phyloP scores from a whole-genome alignment of 2,888 invertebrate genomes.

The Polydrusus tereticollis region DNA sequence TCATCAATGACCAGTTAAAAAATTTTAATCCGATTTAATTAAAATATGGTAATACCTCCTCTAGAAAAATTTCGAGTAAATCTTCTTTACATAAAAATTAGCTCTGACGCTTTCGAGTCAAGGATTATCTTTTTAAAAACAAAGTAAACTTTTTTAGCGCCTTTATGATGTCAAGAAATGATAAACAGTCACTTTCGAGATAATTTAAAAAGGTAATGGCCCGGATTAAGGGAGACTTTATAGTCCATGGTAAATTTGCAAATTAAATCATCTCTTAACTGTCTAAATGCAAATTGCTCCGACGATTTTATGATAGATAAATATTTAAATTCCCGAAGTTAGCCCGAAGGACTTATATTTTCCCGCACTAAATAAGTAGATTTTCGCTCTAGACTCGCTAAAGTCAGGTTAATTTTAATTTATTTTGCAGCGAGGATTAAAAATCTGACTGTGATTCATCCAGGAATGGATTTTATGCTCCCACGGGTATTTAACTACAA shows the following conservation, averaged over 20 bases:
- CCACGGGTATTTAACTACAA: not conserved
- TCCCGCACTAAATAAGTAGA: constrained; percentile 29
- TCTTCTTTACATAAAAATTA: constrained; percentile 45
- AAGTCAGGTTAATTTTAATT: constrained; percentile 21
- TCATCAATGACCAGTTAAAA: not conserved
- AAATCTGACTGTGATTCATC: constrained; percentile 11
- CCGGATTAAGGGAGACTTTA: constrained; percentile 27
- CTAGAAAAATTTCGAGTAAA: constrained; percentile 33
- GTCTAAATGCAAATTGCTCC: constrained; percentile 40
- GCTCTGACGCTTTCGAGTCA: constrained; percentile 20
- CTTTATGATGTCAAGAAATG: constrained; percentile 35
- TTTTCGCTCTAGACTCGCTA: constrained; percentile 1
- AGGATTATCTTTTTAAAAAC: constrained; percentile 39
- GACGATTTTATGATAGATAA: constrained; percentile 36
- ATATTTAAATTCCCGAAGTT: constrained; percentile 37
- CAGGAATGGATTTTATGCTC: not conserved
- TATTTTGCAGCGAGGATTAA: constrained; percentile 13
- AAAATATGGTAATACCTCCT: constrained; percentile 20
- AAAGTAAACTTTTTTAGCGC: constrained; percentile 39
- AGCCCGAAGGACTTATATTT: constrained; percentile 29
- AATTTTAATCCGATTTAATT: constrained; percentile 1
- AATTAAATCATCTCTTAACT: constrained; percentile 36
- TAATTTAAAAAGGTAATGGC: constrained; percentile 45
- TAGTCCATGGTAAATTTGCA: constrained; percentile 32
- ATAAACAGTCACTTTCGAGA: constrained; percentile 37